Conservation (phyloP, 1,140 invertebrate genomes). For the Bombyx mandarina region DNA sequence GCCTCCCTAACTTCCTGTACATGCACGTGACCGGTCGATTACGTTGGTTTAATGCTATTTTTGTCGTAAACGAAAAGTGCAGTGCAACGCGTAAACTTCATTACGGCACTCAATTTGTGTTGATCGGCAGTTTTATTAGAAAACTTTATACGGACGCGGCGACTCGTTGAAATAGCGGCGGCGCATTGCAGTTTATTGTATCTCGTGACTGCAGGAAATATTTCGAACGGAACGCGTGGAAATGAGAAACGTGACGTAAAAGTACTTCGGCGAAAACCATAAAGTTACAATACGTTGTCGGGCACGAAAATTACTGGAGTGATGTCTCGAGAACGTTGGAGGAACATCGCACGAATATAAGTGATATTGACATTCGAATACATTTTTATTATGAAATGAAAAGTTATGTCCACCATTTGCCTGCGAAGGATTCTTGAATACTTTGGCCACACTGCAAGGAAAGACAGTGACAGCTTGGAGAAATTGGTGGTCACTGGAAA, state of each 20-base stretch:
- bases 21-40: not conserved
- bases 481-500: no score
- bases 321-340: not conserved
- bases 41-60: not conserved
- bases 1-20: no score
- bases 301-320: not conserved
- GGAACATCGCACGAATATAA: no score
- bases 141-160: slow-evolving; percentile 25
- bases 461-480: no score
- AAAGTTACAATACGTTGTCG: not conserved
- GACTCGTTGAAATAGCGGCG: slow-evolving; percentile 5
- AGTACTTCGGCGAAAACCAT: not conserved
- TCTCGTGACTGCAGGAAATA: slow-evolving; percentile 5
- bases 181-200: slow-evolving; percentile 16
- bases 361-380: no score
- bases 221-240: not conserved
- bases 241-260: slow-evolving; percentile 3
- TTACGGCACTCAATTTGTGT: slow-evolving; percentile 19
- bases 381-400: no score
- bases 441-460: no score
- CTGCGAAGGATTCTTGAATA: no score
- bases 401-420: no score
- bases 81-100: slow-evolving; percentile 6
- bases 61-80: slow-evolving; percentile 1
- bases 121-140: slow-evolving; percentile 29